These are phyloP conservation scores for Carcharodon carcharias DNA, from an alignment of 2,797 vertebrate species.

Conservation along the genomic window DNA sequence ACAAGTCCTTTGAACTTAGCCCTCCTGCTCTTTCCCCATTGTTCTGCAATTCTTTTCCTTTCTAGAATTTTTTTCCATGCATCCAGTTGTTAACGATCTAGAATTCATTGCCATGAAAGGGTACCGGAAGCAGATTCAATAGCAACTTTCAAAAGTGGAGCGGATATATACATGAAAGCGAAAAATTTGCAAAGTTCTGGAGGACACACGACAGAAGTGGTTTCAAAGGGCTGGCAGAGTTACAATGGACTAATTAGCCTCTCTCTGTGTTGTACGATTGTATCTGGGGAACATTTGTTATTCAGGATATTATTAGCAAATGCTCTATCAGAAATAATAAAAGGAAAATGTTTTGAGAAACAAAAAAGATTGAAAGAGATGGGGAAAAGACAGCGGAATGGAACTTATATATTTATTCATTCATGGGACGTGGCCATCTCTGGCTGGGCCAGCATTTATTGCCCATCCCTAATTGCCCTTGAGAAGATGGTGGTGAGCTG, in stretches of 20 bases:
- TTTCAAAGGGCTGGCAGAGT: not conserved
- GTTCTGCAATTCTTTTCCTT: not conserved
- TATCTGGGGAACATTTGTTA: not conserved
- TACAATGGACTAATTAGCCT: not conserved
- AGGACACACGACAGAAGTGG: not conserved
- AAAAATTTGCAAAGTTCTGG: not conserved
- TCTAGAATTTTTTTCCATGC: not conserved
- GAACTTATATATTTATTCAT: not conserved
- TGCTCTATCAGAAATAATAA: not conserved
- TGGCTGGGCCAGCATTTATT: not conserved
- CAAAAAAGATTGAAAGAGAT: not conserved
- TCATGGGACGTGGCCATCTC: too few species aligned
- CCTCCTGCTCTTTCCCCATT: not conserved
- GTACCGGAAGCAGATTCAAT: not conserved
- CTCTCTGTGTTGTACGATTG: not conserved
- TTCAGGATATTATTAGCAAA: not conserved
- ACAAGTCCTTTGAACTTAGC: not conserved
- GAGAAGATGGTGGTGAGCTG: not conserved
- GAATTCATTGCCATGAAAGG: not conserved
- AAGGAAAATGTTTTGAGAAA: not conserved
- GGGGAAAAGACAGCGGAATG: not conserved
- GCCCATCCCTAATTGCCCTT: too few species aligned
- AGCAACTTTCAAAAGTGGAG: not conserved
- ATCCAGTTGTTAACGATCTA: not conserved
- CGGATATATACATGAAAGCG: not conserved